These are phyloP conservation scores for Ichneumoninae sp. DNA, from an alignment of 2,888 invertebrate species.

Conservation along the genomic window DNA sequence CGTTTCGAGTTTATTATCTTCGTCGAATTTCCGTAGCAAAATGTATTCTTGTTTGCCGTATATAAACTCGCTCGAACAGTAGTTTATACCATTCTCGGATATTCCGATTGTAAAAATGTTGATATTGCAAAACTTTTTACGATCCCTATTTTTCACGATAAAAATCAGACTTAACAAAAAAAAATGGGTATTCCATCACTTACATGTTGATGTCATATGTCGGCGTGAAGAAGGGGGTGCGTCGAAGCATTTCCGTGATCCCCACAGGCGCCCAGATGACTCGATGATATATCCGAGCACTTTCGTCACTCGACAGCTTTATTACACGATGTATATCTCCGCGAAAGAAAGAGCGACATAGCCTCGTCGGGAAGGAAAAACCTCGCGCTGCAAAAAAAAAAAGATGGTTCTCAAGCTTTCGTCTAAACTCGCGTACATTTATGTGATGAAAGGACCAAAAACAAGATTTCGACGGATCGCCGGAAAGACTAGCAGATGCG, in stretches of 20 bases:
- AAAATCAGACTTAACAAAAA: neutral
- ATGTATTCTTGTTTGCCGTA: neutral
- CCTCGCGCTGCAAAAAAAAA: constrained; percentile 42
- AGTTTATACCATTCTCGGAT: neutral
- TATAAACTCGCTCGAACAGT: neutral
- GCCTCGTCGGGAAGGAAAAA: constrained; percentile 19
- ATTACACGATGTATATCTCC: constrained; percentile 45
- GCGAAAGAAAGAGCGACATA: constrained; percentile 16
- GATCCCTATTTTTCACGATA: neutral
- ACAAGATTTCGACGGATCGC: no score
- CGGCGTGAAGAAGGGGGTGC: neutral
- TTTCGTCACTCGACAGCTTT: constrained; percentile 61
- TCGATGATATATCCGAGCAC: constrained; percentile 60
- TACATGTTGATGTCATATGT: constrained; percentile 17
- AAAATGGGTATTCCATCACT: constrained; percentile 11
- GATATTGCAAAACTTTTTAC: neutral
- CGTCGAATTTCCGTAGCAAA: neutral
- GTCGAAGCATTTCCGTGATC: constrained; percentile 15
- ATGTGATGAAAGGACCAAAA: constrained; percentile 11
- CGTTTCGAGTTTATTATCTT: constrained; percentile 14
- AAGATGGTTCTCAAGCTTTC: neutral
- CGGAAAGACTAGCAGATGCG: constrained; percentile 7
- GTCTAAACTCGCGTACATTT: constrained; percentile 20
- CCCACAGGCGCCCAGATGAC: constrained; percentile 14
- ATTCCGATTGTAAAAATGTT: neutral